A percentile compares a stretch with the other conserved stretches of the same genome.
These are phyloP conservation scores for Platanista minor DNA, from an alignment of 2,113 vertebrate genomes.

Conservation along the genomic window DNA sequence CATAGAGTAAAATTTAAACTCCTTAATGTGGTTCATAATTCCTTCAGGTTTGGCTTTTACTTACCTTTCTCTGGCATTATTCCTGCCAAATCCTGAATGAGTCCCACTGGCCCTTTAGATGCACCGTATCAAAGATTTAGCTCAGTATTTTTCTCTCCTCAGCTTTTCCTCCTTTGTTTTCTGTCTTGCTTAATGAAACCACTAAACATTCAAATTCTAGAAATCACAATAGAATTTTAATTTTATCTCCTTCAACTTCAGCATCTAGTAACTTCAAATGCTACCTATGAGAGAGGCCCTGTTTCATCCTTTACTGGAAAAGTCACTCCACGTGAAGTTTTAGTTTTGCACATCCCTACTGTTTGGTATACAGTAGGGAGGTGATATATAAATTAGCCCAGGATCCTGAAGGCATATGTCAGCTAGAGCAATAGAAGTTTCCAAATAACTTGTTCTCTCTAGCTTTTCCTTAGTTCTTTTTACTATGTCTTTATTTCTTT, in stretches of 20 bases:
- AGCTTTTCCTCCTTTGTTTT: not conserved
- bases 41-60: not conserved
- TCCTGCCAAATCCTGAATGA: not conserved
- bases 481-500: conserved; percentile 35
- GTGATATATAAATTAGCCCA: not conserved
- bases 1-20: not conserved
- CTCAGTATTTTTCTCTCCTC: not conserved
- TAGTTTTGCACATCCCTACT: not conserved
- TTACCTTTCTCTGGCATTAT: not conserved
- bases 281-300: not conserved
- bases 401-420: not conserved
- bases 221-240: not conserved
- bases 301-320: not conserved
- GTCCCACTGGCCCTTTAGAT: not conserved
- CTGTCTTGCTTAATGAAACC: not conserved
- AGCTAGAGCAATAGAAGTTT: not conserved
- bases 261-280: not conserved
- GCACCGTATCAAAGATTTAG: not conserved
- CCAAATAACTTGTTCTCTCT: not conserved
- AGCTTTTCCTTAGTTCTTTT: conserved; percentile 17
- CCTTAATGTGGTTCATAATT: not conserved
- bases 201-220: not conserved
- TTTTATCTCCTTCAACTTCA: not conserved
- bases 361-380: not conserved
- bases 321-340: not conserved